phyloP scores from a whole-genome alignment of 2,888 invertebrate species.

The Cremastobaeus sp. region DNA sequence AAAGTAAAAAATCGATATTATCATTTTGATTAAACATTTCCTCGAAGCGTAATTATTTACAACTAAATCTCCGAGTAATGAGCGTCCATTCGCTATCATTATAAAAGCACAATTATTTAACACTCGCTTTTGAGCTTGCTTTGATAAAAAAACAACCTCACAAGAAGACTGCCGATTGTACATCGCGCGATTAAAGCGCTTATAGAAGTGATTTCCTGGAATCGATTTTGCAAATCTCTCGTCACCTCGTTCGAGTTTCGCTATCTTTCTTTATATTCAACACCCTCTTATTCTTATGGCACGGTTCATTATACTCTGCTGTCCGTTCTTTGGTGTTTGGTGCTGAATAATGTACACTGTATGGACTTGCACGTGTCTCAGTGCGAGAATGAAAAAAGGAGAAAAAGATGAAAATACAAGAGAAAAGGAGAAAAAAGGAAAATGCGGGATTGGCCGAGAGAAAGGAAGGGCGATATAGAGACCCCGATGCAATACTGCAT shows the following conservation, averaged over 20 bases:
- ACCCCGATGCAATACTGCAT: conserved; percentile 66
- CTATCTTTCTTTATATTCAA: conserved; percentile 58
- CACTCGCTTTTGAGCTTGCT: too few species aligned
- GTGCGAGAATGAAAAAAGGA: conserved; percentile 33
- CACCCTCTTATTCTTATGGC: conserved; percentile 28
- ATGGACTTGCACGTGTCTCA: conserved; percentile 61
- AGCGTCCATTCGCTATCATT: too few species aligned
- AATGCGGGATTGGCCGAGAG: conserved; percentile 51
- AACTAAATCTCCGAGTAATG: too few species aligned
- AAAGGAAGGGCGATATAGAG: conserved; percentile 60
- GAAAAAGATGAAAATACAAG: conserved; percentile 19
- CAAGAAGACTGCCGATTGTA: conserved; percentile 19
- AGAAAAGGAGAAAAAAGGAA: conserved; percentile 12
- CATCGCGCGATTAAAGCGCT: conserved; percentile 36
- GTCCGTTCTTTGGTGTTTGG: conserved; percentile 55
- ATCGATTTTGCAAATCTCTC: conserved; percentile 65
- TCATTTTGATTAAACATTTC: too few species aligned
- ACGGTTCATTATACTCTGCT: conserved; percentile 47
- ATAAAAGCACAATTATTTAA: too few species aligned
- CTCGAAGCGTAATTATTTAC: too few species aligned
- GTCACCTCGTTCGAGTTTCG: conserved; percentile 42
- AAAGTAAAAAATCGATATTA: too few species aligned
- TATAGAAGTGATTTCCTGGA: conserved; percentile 43
- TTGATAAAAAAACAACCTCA: conserved; percentile 1
- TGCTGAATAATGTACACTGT: conserved; percentile 59